Conservation (phyloP, 2,113 vertebrate genomes). For the Colinus virginianus region DNA sequence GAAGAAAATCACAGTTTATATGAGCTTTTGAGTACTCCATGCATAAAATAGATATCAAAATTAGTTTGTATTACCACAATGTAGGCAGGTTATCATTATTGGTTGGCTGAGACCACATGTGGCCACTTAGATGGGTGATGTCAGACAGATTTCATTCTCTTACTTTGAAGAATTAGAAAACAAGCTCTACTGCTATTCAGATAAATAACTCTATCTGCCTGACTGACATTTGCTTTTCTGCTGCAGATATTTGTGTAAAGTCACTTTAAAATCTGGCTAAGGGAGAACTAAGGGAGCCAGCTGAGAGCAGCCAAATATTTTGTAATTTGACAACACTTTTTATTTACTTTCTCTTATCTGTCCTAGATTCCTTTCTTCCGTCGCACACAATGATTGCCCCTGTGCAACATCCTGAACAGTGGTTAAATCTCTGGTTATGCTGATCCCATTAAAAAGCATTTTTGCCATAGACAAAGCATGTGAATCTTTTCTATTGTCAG, state of each 20-base stretch:
- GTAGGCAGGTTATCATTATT: neutral
- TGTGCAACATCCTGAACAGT: neutral
- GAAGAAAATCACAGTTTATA: neutral
- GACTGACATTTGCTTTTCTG: neutral
- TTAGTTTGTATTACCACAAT: neutral
- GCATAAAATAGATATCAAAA: neutral
- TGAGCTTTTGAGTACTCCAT: neutral
- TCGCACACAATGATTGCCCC: neutral
- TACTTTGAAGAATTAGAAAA: neutral
- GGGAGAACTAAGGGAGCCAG: neutral
- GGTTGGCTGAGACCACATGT: neutral
- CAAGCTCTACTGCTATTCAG: neutral
- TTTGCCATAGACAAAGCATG: neutral
- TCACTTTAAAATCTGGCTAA: neutral
- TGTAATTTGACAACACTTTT: neutral
- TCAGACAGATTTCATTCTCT: neutral
- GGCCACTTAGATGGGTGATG: neutral
- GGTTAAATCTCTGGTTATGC: neutral
- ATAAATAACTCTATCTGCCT: neutral
- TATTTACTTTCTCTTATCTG: neutral
- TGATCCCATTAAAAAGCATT: neutral
- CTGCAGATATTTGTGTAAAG: neutral
- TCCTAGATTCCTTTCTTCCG: neutral
- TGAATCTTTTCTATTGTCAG: neutral
- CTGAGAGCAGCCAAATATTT: neutral